Conservation (phyloP, 2,113 vertebrate species). For the Cinclus cinclus region DNA sequence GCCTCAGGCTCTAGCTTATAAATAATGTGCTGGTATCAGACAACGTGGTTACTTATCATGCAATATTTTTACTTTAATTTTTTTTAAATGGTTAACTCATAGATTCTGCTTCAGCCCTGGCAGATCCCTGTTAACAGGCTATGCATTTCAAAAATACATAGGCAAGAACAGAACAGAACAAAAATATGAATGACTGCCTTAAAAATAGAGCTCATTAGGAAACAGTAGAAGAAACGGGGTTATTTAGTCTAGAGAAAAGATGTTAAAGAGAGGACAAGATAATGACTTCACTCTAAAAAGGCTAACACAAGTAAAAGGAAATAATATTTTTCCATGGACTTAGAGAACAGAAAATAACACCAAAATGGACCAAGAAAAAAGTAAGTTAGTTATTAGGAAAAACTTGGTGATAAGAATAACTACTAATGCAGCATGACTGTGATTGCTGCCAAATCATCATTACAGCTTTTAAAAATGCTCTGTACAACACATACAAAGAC, state of each 20-base stretch:
- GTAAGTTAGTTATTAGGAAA: neutral
- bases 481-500: neutral
- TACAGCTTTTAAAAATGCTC: neutral
- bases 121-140: neutral
- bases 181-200: neutral
- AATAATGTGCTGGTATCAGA: neutral
- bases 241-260: slow-evolving; percentile 13
- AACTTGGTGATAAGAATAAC: neutral
- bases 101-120: neutral
- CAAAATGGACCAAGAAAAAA: neutral
- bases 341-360: neutral
- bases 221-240: neutral
- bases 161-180: neutral
- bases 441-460: neutral
- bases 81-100: neutral
- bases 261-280: neutral
- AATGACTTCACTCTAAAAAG: neutral
- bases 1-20: neutral
- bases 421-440: neutral
- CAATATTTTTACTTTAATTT: neutral
- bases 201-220: neutral
- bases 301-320: neutral
- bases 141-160: neutral
- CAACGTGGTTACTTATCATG: neutral
- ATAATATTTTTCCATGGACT: neutral